Evolutionary conservation across 2,888 invertebrate genomes (phyloP), one percentile per base, ranked within the genome.

Genomic region (Nycteola revayana): DNA sequence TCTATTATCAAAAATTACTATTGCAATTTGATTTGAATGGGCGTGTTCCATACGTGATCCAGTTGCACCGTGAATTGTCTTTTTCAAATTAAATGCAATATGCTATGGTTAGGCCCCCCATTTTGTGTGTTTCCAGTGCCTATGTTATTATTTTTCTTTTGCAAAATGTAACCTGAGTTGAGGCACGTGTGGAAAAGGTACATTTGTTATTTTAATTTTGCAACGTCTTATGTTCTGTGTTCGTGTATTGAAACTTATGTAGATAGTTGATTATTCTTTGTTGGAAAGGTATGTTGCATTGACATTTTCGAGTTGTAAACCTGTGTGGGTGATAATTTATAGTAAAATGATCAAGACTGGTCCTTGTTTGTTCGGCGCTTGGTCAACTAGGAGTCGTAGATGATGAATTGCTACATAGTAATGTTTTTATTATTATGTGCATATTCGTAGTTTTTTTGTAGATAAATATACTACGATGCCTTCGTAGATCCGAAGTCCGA

Each of bases 1-100:
- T 80, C 64, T 67, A 78, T 81, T 81, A 81, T 78, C 78, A 79
- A 76, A 84, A 84, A 81, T 78, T 76, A 77, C 76, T 81, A 81
- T 84, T 81, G 82, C 84, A 74, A 76, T 81, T 72, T 76, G 67
- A 74, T 75, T 76, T 72, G 55, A 60, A 66, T 72, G 75, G 83
- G 82, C 78, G 76, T 63, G 56, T 36, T 35, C 35, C 32, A 60
- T 53, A 77, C 81, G 75, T 77, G 82, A 79, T 80, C 73, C 66
- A 57, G 62, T 76, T 75, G 65, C 67, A 66, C 40, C 61, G 41
- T 47, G 50, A 53, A 77, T 85, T 85, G 86, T 87, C 84, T 86
- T 83, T 74, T 75, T 66, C 53, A 77, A 83, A 86, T 84, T 82
- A 83, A 87, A 79, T 72, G 75, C 65, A 38, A 48, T 52, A 49